phyloP scores from a whole-genome alignment of 2,113 vertebrate species.

The Gambusia holbrooki region DNA sequence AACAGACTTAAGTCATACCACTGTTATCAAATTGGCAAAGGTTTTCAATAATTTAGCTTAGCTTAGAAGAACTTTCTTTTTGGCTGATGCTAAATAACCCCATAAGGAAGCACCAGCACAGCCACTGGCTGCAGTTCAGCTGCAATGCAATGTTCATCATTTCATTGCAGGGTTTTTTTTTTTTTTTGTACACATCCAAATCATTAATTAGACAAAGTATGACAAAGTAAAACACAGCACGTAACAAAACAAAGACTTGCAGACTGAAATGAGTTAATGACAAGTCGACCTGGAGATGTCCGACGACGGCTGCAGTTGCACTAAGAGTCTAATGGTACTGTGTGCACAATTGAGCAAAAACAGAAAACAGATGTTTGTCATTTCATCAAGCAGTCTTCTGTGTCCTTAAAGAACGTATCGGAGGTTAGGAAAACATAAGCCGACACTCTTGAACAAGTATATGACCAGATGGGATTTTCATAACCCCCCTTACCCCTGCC shows the following conservation, averaged over 20 bases:
- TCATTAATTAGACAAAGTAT: background rate
- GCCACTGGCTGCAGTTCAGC: slow-evolving; percentile 25
- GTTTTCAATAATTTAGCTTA: slow-evolving; percentile 10
- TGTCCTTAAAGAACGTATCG: slow-evolving; percentile 24
- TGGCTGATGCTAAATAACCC: slow-evolving; percentile 45
- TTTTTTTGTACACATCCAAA: background rate
- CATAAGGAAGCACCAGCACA: slow-evolving; percentile 11
- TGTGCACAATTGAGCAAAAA: slow-evolving; percentile 34
- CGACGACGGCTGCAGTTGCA: slow-evolving; percentile 27
- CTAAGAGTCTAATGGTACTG: slow-evolving; percentile 1
- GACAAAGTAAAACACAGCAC: background rate
- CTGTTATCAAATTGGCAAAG: no score
- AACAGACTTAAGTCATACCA: no score
- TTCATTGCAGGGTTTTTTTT: background rate
- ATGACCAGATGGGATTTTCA: slow-evolving; percentile 1
- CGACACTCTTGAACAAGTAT: slow-evolving; percentile 2
- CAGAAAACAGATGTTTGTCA: slow-evolving; percentile 48
- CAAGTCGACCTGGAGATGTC: slow-evolving; percentile 19
- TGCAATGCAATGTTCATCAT: slow-evolving; percentile 37
- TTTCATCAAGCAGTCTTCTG: slow-evolving; percentile 27
- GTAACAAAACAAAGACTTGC: background rate
- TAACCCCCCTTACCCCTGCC: no score
- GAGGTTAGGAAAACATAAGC: slow-evolving; percentile 6
- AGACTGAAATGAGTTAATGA: slow-evolving; percentile 9
- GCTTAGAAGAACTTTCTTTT: slow-evolving; percentile 18